These are phyloP conservation scores for Empidonax alnorum DNA, from an alignment of 2,113 vertebrate species.

Conservation along the genomic window DNA sequence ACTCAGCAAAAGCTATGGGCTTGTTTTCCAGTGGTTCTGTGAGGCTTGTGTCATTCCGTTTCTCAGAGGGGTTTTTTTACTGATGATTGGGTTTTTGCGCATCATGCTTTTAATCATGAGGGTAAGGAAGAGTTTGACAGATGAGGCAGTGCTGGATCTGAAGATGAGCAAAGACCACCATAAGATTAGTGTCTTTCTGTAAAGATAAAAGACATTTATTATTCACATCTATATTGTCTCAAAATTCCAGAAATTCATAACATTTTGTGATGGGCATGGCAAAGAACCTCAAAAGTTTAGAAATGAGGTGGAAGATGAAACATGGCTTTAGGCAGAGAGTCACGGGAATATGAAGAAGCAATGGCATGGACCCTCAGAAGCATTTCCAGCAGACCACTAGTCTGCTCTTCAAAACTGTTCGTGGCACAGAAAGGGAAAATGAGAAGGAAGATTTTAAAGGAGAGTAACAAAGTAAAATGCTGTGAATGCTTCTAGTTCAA, in stretches of 20 bases:
- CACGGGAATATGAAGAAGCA: neutral
- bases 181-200: neutral
- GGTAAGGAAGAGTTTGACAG: neutral
- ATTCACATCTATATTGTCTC: neutral
- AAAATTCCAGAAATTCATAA: neutral
- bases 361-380: neutral
- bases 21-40: neutral
- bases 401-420: neutral
- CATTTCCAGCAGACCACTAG: neutral
- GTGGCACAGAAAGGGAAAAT: neutral
- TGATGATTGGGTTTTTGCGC: neutral
- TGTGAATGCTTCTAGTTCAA: neutral
- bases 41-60: neutral
- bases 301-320: neutral
- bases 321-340: neutral
- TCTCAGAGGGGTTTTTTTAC: neutral
- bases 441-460: neutral
- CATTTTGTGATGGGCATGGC: neutral
- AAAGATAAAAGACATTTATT: neutral
- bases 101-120: neutral
- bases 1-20: neutral
- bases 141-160: neutral
- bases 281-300: neutral
- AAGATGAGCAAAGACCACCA: neutral
- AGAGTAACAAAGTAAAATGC: neutral